Base-by-base conservation (phyloP, 2,888 invertebrate genomes). In the Conops quadrifasciatus region DNA sequence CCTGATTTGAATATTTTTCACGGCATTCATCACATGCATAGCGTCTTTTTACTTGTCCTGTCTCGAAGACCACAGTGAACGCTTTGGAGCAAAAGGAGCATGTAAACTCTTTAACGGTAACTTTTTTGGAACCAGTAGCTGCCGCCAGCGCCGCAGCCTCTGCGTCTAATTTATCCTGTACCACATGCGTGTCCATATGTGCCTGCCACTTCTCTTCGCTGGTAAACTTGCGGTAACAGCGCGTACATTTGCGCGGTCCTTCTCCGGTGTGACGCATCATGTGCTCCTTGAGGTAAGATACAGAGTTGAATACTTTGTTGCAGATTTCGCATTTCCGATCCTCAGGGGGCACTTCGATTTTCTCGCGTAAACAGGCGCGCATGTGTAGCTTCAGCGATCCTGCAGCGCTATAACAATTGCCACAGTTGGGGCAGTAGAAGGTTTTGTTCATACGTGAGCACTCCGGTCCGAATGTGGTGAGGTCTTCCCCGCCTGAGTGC, bases 321-420 rank as follows among this genome's bases (percentile, higher is more conserved):
- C 85, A 85, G 1, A 84, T 81, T n/a, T 82, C 80, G 71, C 85
- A 85, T 69, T 84, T 84, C 43, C 85, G 80, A 45, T 85, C 83
- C 67, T 84, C 82, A 11, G 80, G 75, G 0, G 83, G 82, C 1
- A 82, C 78, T 69, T 85, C 85, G 56, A 79, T 78, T 24, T 84
- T 83, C 28, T 83, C 82, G 0, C 84, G 83, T 58, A 86, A 72
- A 30, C 85, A 85, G 16, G 85, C 85, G 26, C 85, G 82, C 79
- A 86, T 86, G 49, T 85, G 85, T 7, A 85, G 75, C 72, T 85
- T 85, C 0, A 68, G 70, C 0, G 86, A 86, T 0, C 85, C 85
- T 13, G 85, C 86, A 16, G 85, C 85, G 68, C 84, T 83, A 43
- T 85, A 85, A 62, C 86, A 85, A 67, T 85, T 85, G 30, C 85